Percentiles rank a stretch among this genome's conserved stretches.
These are phyloP conservation scores for Platorchestia sp. DNA, from an alignment of 1,140 invertebrate genomes.

Conservation along the genomic window DNA sequence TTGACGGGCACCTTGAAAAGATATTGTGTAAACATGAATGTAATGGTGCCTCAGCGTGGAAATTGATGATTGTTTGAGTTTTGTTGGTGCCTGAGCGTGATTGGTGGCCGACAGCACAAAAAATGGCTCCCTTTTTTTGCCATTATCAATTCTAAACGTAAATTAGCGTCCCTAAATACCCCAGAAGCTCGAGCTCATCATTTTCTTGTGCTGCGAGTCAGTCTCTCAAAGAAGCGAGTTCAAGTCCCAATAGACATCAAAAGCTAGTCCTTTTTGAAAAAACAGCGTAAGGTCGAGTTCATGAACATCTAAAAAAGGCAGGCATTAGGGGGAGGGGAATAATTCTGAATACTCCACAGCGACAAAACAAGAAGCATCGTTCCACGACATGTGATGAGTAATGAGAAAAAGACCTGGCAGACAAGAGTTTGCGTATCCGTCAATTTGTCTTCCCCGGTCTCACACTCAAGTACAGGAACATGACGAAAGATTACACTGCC, in stretches of 20 bases:
- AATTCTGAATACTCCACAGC: neutral
- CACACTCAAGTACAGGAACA: neutral
- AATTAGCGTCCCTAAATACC: neutral
- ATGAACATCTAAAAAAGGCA: neutral
- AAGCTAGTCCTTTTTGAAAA: neutral
- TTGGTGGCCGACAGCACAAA: too few species aligned
- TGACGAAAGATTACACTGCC: neutral
- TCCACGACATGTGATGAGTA: neutral
- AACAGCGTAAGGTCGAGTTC: neutral
- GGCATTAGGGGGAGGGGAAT: neutral
- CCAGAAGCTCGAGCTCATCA: neutral
- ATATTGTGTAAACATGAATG: too few species aligned
- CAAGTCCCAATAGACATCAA: neutral
- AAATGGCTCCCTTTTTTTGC: too few species aligned
- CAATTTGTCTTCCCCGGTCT: neutral
- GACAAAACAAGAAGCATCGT: neutral
- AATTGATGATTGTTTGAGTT: too few species aligned
- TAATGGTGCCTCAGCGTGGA: too few species aligned
- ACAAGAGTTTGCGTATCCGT: neutral
- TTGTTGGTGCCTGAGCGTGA: too few species aligned
- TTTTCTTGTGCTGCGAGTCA: neutral
- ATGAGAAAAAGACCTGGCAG: neutral
- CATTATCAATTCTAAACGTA: too few species aligned
- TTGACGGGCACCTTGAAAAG: too few species aligned
- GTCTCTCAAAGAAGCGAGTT: neutral